Evolutionary conservation across 2,113 vertebrate species (phyloP).

Genomic region (Colossoma macropomum): DNA sequence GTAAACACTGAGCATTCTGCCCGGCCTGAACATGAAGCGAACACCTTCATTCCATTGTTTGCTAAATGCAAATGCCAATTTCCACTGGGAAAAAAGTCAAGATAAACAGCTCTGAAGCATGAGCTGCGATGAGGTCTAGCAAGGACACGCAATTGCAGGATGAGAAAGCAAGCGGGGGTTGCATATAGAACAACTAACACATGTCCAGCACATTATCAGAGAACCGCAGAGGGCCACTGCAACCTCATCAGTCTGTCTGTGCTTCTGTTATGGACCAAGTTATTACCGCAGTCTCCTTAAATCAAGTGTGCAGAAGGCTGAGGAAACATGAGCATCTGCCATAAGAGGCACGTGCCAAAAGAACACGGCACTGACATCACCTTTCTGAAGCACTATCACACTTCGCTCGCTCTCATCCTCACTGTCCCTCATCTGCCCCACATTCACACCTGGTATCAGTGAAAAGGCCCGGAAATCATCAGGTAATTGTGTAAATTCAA

Average conservation of each 20-base stretch:
- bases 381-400: neutral
- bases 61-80: too few relatives aligned
- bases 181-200: too few relatives aligned
- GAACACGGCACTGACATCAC: neutral
- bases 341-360: neutral
- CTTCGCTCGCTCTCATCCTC: neutral
- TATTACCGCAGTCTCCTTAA: constrained; percentile 10
- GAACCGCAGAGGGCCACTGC: neutral
- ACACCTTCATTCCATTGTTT: too few relatives aligned
- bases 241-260: neutral
- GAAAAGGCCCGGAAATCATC: too few relatives aligned
- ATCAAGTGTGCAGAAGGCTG: neutral
- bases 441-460: too few relatives aligned
- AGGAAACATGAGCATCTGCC: neutral
- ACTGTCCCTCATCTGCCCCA: too few relatives aligned
- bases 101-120: too few relatives aligned
- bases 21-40: too few relatives aligned
- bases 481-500: too few relatives aligned
- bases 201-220: neutral
- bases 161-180: neutral
- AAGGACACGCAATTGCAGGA: neutral
- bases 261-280: neutral
- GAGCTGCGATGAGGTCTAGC: too few relatives aligned
- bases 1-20: too few relatives aligned
- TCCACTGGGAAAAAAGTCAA: too few relatives aligned